Percentiles rank a stretch among this genome's conserved stretches.
phyloP scores from a whole-genome alignment of 2,113 vertebrate species.

The Pagrus major region DNA sequence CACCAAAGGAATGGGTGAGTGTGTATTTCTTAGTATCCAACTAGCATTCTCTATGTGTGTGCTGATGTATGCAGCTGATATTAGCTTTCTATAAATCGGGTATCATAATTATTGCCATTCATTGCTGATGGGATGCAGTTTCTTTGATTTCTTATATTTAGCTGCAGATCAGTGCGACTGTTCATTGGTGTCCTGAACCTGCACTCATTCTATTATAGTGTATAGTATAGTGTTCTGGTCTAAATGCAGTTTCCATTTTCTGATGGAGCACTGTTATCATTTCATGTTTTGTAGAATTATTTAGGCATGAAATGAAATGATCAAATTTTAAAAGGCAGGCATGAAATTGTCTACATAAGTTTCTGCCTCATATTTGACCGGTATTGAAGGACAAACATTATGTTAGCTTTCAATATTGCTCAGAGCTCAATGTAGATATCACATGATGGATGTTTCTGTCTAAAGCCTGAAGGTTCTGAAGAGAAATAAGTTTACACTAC shows the following conservation, averaged over 20 bases:
- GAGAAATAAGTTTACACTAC: not conserved
- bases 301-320: too few relatives aligned
- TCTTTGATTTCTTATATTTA: not conserved
- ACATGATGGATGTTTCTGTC: not conserved
- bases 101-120: not conserved
- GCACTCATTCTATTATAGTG: not conserved
- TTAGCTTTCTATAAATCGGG: not conserved
- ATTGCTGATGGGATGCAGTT: not conserved
- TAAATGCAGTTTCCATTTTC: not conserved
- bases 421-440: not conserved
- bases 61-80: not conserved
- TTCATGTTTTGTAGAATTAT: not conserved
- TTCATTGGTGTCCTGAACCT: too few relatives aligned
- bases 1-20: conserved; percentile 94
- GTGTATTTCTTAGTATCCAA: conserved; percentile 69
- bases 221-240: not conserved
- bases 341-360: too few relatives aligned
- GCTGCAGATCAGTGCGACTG: not conserved
- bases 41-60: not conserved
- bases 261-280: not conserved
- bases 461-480: not conserved
- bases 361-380: too few relatives aligned
- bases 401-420: too few relatives aligned
- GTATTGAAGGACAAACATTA: too few relatives aligned
- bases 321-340: not conserved